phyloP scores from a whole-genome alignment of 2,888 invertebrate species.

The Allacma fusca region DNA sequence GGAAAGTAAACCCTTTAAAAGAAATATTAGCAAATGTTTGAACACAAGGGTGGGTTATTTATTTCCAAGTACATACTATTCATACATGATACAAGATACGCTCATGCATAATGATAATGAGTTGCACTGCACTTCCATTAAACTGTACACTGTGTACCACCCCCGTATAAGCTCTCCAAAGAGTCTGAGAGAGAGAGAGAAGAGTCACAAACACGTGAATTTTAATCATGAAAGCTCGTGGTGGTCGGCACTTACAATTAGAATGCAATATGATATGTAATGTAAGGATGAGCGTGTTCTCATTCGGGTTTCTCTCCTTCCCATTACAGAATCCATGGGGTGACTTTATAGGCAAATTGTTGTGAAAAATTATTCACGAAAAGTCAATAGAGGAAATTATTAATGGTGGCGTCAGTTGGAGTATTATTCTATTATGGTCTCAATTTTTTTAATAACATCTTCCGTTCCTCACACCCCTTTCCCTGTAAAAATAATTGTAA shows the following conservation, averaged over 20 bases:
- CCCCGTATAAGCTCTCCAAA: not conserved
- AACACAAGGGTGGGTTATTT: constrained; percentile 8
- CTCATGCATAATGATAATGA: constrained; percentile 12
- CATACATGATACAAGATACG: not conserved
- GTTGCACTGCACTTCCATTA: not conserved
- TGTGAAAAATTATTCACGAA: constrained; percentile 3
- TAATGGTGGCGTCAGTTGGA: constrained; percentile 11
- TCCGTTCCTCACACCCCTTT: not conserved
- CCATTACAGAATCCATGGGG: constrained; percentile 8
- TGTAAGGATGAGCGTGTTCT: not conserved
- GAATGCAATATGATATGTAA: not conserved
- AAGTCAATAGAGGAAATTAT: not conserved
- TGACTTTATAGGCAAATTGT: constrained; percentile 1
- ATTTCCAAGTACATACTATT: not conserved
- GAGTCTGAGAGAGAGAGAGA: not conserved
- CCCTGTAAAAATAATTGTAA: not conserved
- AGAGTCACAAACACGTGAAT: constrained; percentile 21
- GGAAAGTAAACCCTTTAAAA: constrained; percentile 10
- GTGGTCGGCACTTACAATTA: not conserved
- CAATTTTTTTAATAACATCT: constrained; percentile 9
- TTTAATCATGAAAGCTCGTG: constrained; percentile 14
- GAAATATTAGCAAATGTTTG: constrained; percentile 13
- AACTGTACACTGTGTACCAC: too few species aligned
- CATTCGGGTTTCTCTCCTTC: not conserved
- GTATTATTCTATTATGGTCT: not conserved